A percentile compares a stretch with the other conserved stretches of the same genome.
Evolutionary conservation across 2,797 vertebrate genomes (phyloP).

Genomic region (Alectoris magna): DNA sequence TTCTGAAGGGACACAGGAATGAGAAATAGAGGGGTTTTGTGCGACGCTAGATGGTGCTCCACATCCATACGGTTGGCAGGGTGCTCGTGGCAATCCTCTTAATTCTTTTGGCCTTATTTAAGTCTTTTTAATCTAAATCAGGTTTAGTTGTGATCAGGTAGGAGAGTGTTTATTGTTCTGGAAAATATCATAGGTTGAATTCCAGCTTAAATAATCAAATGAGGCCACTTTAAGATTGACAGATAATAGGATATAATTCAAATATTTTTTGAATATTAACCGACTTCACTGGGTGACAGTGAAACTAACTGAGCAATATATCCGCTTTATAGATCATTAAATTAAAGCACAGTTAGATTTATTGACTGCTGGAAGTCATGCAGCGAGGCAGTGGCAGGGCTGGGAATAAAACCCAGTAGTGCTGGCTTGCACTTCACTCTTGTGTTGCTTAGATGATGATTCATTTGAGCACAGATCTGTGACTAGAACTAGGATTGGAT

Average conservation of each 20-base stretch:
- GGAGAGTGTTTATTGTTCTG: background rate
- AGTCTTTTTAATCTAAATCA: background rate
- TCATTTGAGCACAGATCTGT: background rate
- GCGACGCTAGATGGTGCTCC: conserved; percentile 26
- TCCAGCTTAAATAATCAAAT: background rate
- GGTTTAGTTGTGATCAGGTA: background rate
- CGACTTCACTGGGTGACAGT: background rate
- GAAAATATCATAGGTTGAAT: background rate
- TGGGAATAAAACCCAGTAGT: background rate
- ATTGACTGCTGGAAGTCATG: background rate
- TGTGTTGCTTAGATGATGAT: background rate
- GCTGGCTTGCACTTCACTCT: background rate
- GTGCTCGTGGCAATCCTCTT: background rate
- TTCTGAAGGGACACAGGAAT: background rate
- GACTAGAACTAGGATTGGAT: background rate
- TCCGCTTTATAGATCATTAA: background rate
- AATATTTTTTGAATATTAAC: background rate
- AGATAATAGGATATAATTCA: background rate
- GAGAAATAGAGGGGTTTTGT: background rate
- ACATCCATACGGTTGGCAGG: background rate
- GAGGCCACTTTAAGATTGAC: background rate
- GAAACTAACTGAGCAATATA: background rate
- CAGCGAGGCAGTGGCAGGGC: background rate
- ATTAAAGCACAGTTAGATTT: background rate
- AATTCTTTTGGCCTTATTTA: background rate